Evolutionary conservation across 2,797 vertebrate species (phyloP), one percentile per base, ranked within the genome.

Genomic region (Ibycter americanus): DNA sequence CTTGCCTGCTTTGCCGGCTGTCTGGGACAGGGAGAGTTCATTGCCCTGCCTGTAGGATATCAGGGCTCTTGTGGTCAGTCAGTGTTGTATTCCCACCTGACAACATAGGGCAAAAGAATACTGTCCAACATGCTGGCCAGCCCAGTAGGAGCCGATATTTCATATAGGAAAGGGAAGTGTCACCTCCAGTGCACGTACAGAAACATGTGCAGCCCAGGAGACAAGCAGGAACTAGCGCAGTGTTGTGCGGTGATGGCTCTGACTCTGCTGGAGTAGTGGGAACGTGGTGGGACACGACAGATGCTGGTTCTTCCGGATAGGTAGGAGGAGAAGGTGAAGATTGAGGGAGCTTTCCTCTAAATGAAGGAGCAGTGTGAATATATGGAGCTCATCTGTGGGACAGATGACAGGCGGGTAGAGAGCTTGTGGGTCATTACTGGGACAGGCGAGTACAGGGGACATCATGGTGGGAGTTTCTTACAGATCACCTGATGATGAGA

Each of bases 71-170:
- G 23, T 25, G 68, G 32, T 52, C 29, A 23, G 36, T 27, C 40
- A 7, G 13, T 36, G 56, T 8, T 61, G 19, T 10, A 22, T 56
- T 86, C 27, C 40, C 31, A 47, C 34, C 10, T 49, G 74, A 34
- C 12, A 67, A 22, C 0, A 0, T 11, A 25, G 54, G 42, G 22
- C 19, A 59, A n/a, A 80, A 83, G 4, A 5, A 0, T n/a, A 1
- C 1, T 11, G 47, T 31, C 62, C n/a, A 77, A 42, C 25, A 21
- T 49, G 32, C 23, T 59, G 13, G 31, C 19, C 40, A 56, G 26
- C 32, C 20, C 8, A 9, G 11, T 14, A 25, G 38, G 42, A 42
- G 42, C 42, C 42, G 6, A 42, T 42, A 42, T 42, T n/a, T 52
- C 1, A 2, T 49, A 1, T 8, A 6, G 59, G 55, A 72, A 90